Conservation (phyloP, 2,797 vertebrate species). For the Leptodactylus fallax region DNA sequence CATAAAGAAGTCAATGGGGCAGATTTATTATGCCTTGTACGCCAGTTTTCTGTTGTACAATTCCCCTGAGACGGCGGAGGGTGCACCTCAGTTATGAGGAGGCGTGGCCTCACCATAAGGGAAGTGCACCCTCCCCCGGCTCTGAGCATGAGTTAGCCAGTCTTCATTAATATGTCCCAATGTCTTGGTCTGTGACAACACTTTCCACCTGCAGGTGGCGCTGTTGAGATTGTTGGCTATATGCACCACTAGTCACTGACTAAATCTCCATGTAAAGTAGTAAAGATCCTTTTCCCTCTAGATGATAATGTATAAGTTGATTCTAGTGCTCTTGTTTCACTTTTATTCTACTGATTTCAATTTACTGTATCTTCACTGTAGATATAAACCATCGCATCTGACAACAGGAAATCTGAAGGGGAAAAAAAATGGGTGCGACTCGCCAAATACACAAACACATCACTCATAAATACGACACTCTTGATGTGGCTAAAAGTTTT, state of each 20-base stretch:
- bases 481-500: neutral
- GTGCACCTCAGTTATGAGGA: no score
- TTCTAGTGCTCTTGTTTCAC: neutral
- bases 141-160: no score
- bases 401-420: neutral
- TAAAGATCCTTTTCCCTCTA: neutral
- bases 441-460: neutral
- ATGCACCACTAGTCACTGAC: neutral
- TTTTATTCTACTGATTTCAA: neutral
- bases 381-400: neutral
- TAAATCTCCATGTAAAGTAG: neutral
- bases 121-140: no score
- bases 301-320: neutral
- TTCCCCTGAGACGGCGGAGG: no score
- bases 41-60: no score
- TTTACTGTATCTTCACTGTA: neutral
- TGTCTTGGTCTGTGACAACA: neutral
- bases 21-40: no score
- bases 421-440: neutral
- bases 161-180: no score
- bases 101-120: no score
- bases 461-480: neutral
- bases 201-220: neutral
- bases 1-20: no score
- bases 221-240: neutral